phyloP scores from a whole-genome alignment of 2,113 vertebrate genomes.

The Fulmarus glacialis region DNA sequence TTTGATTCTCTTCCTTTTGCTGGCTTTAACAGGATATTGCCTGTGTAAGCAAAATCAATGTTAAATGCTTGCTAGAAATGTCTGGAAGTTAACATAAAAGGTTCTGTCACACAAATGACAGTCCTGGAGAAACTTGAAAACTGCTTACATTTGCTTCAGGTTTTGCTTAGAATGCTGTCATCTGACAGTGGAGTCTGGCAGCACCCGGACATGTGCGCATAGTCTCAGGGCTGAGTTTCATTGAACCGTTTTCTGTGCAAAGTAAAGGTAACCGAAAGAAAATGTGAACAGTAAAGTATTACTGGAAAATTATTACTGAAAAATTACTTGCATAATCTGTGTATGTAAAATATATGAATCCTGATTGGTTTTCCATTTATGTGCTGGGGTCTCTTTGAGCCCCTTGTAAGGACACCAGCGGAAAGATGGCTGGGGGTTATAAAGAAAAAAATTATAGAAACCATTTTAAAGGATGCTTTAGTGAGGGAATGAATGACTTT shows the following conservation, averaged over 20 bases:
- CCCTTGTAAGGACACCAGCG: not conserved
- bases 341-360: not conserved
- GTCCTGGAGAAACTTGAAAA: not conserved
- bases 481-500: not conserved
- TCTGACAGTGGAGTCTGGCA: not conserved
- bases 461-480: not conserved
- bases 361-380: not conserved
- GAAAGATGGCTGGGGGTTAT: not conserved
- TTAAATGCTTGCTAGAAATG: not conserved
- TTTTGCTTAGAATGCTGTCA: not conserved
- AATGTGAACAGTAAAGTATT: not conserved
- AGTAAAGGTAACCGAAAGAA: not conserved
- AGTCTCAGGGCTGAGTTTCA: not conserved
- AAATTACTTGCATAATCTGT: not conserved
- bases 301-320: not conserved
- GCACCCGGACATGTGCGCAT: rapidly evolving
- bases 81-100: not conserved
- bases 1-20: constrained; percentile 27
- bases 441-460: not conserved
- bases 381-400: not conserved
- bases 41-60: constrained; percentile 6
- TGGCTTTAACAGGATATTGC: not conserved
- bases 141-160: not conserved
- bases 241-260: not conserved
- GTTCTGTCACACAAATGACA: not conserved